Conservation (phyloP, 1,140 invertebrate genomes). For the Drosophila bifasciata region DNA sequence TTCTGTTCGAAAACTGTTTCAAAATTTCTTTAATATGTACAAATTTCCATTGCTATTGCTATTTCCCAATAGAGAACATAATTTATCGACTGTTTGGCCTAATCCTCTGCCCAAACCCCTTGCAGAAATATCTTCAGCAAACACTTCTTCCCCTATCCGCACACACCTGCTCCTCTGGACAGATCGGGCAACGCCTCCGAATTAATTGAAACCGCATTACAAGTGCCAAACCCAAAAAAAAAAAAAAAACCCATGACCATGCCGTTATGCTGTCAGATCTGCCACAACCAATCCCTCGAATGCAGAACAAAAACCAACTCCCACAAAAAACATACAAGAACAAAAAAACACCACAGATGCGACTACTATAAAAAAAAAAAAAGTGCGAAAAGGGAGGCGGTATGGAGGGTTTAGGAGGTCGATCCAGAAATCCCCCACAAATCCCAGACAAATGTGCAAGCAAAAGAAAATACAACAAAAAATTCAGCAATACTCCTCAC, state of each 20-base stretch:
- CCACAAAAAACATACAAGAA: constrained; percentile 32
- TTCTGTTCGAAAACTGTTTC: background rate
- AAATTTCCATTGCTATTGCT: background rate
- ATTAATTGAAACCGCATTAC: constrained; percentile 77
- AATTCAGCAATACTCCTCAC: constrained; percentile 43
- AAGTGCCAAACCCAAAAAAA: constrained; percentile 49
- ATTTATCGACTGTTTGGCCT: constrained; percentile 7
- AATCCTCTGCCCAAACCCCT: constrained; percentile 35
- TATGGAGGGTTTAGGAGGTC: background rate
- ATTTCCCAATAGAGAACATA: background rate
- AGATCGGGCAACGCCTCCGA: constrained; percentile 55
- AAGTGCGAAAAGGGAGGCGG: constrained; percentile 13
- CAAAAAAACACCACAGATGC: constrained; percentile 58
- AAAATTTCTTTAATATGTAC: background rate
- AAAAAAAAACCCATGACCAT: too few relatives aligned
- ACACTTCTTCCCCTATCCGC: background rate
- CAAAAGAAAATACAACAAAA: constrained; percentile 44
- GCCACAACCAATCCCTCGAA: constrained; percentile 34
- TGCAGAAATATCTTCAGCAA: constrained; percentile 1
- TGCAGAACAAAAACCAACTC: constrained; percentile 15
- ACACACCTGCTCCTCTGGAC: constrained; percentile 7
- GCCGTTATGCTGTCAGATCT: constrained; percentile 56
- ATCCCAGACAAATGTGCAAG: constrained; percentile 73
- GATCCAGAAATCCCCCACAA: constrained; percentile 61
- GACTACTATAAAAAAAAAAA: constrained; percentile 58